Base-by-base conservation (phyloP, 1,140 invertebrate genomes). In the Phthorimaea operculella region DNA sequence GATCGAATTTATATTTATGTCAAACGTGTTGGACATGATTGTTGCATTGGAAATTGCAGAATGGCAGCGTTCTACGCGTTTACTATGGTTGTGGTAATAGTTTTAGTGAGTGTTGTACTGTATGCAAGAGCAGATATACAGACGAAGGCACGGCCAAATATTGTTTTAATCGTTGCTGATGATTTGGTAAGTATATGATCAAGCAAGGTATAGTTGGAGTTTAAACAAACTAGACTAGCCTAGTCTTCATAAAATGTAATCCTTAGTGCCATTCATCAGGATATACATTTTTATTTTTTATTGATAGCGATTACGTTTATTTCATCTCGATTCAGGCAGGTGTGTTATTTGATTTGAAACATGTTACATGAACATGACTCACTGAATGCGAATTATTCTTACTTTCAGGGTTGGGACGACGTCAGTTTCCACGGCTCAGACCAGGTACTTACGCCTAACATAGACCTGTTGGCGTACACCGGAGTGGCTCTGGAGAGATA, bases 391-490 rank as follows among this genome's bases (percentile, higher is more conserved):
- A 7, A 47, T 15, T 10, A n/a, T n/a, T n/a, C n/a, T n/a, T n/a
- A n/a, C n/a, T 70, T 66, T 11, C 64, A 96, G 94, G 95, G 94
- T 11, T 96, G 93, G 89, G 94, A 95, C 79, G 94, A 97, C 85
- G 92, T 96, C 5, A 92, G 94, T 47, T 96, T 96, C 75, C 95
- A 96, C 76, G 95, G 95, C 2, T 92, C 92, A 0, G 87, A 93
- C 59, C 92, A 97, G 82, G 93, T 94, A 61, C 89, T 90, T 44
- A 94, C 93, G 0, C 93, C 93, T 1, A 94, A 95, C 72, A 92
- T 95, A 47, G 93, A 95, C 74, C 89, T 90, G 1, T 67, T 95
- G 15, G 93, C 92, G 0, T 92, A 91, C 74, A 90, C 90, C 67
- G 93, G 93, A 1, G 87, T 92, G 3, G 91, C 94, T 17, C 73